A percentile compares a stretch with the other conserved stretches of the same genome.
phyloP scores from a whole-genome alignment of 2,113 vertebrate species.

The Boulengeromyrus knoepffleri region DNA sequence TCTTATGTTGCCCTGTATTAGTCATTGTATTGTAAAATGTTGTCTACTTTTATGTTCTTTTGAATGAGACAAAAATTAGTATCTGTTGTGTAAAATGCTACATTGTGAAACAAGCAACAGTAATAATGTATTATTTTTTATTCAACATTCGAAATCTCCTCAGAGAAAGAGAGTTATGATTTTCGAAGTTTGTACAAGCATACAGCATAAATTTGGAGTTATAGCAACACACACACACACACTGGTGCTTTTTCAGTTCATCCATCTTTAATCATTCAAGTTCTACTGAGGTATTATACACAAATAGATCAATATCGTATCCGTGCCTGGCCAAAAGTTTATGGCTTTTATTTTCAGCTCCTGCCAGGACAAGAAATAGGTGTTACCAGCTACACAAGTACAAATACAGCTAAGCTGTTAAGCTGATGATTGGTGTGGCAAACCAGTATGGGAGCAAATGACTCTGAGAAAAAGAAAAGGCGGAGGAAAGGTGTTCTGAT shows the following conservation, averaged over 20 bases:
- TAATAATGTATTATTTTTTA: neutral
- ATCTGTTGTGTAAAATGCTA: neutral
- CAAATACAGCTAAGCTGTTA: slow-evolving; percentile 67
- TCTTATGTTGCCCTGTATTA: neutral
- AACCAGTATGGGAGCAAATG: slow-evolving; percentile 65
- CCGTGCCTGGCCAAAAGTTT: slow-evolving; percentile 49
- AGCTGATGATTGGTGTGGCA: slow-evolving; percentile 67
- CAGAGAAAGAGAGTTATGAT: neutral
- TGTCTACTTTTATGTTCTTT: neutral
- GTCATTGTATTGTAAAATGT: neutral
- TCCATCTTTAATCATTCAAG: slow-evolving; percentile 46
- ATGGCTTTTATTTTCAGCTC: slow-evolving; percentile 41
- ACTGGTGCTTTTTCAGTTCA: slow-evolving; percentile 22
- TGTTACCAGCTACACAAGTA: slow-evolving; percentile 59
- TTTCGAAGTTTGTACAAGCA: neutral
- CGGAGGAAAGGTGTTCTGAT: slow-evolving; percentile 53
- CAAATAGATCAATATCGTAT: slow-evolving; percentile 51
- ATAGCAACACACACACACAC: slow-evolving; percentile 23
- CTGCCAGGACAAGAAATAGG: slow-evolving; percentile 52
- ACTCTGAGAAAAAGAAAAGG: slow-evolving; percentile 53
- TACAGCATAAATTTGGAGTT: slow-evolving; percentile 5
- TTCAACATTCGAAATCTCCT: neutral
- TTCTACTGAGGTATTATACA: slow-evolving; percentile 42
- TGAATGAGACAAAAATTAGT: neutral
- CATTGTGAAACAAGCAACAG: neutral